phyloP scores from a whole-genome alignment of 2,888 invertebrate genomes.

The Hyles lineata region DNA sequence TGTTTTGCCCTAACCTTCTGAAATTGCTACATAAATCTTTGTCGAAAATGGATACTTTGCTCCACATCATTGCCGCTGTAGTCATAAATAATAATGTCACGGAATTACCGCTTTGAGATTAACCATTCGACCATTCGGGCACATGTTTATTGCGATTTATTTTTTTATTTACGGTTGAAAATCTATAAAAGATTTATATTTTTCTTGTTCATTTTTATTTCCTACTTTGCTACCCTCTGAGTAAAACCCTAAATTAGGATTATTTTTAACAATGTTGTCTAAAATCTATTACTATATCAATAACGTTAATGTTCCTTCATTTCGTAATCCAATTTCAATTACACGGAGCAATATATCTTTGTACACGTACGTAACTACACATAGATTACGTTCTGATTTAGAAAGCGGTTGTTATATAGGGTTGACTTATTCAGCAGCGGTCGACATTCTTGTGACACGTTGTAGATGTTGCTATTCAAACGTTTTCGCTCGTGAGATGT shows the following conservation, averaged over 20 bases:
- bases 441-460: constrained; percentile 28
- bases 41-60: constrained; percentile 61
- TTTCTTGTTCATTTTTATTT: not conserved
- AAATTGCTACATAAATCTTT: constrained; percentile 70
- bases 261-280: too few relatives aligned
- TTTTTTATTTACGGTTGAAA: not conserved
- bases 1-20: constrained; percentile 62
- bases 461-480: constrained; percentile 29
- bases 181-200: not conserved
- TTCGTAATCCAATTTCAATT: too few relatives aligned
- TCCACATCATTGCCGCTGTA: constrained; percentile 54
- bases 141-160: not conserved
- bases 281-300: too few relatives aligned
- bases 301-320: too few relatives aligned
- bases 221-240: not conserved
- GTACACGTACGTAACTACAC: not conserved
- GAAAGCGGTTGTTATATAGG: constrained; percentile 2
- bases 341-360: too few relatives aligned
- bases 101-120: constrained; percentile 44
- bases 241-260: too few relatives aligned
- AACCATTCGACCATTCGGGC: constrained; percentile 37
- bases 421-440: constrained; percentile 33
- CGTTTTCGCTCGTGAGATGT: constrained; percentile 34
- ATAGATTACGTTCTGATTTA: not conserved
- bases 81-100: constrained; percentile 55